Evolutionary conservation across 2,797 vertebrate species (phyloP), one percentile per base, ranked within the genome.

Genomic region (Chanos chanos): DNA sequence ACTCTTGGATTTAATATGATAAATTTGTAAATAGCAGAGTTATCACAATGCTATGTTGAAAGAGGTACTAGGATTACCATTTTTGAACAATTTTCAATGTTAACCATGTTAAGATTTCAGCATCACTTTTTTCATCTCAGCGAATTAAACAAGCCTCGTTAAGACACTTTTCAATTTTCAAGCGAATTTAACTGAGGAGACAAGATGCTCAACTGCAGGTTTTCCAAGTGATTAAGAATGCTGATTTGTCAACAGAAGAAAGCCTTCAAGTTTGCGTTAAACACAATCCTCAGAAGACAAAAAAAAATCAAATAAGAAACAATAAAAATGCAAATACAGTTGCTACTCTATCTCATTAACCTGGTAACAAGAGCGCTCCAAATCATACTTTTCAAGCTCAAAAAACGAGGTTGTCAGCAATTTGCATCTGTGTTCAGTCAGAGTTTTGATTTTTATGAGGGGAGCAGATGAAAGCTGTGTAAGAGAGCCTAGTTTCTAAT

Each of bases 91-190:
- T 75, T 76, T 83, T 73, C 71, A 71, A 55, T 72, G 70, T 82
- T 86, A 86, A 89, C 87, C 89, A 83, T 83, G 85, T 81, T 78
- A 73, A 78, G 73, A 83, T 75, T 67, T 82, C 62, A 59, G 79
- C 61, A 83, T 80, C 64, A 54, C 75, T 66, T 72, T 72, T 78
- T 75, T 60, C 25, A 4, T 54, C 19, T 48, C 50, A 64, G 74
- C 79, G 84, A 86, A 88, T 89, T 82, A 82, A 86, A 82, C 74
- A 79, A 80, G 78, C 81, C 79, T 83, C 82, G 83, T 87, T 87
- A 81, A 84, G 80, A 80, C 78, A 77, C 66, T 79, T 79, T 82
- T 82, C 73, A 75, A 72, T 79, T 77, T 76, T 77, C 58, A 4
- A 3, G 21, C 74, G 66, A 60, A 76, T 79, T 79, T 79, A 74